These are phyloP conservation scores for Conopomorpha cramerella DNA, from an alignment of 1,140 invertebrate species.

Conservation along the genomic window DNA sequence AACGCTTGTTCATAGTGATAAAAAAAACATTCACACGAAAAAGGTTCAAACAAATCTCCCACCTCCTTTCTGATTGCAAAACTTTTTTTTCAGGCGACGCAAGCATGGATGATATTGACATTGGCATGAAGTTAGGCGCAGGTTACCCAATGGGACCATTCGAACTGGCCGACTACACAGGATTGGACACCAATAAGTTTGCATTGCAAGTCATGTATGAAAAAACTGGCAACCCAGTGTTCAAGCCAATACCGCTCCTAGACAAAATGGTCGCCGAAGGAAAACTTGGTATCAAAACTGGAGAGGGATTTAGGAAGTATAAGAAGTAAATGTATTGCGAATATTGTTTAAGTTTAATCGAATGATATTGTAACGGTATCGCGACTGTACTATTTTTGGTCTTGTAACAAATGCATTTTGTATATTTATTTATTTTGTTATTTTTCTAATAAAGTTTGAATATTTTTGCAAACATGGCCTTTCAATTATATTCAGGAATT, in stretches of 20 bases:
- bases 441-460: too few relatives aligned
- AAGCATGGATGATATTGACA: constrained; percentile 74
- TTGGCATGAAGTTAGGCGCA: constrained; percentile 86
- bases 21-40: neutral
- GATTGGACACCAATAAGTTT: constrained; percentile 71
- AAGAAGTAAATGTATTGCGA: constrained; percentile 51
- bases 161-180: constrained; percentile 80
- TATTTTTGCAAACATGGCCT: too few relatives aligned
- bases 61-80: neutral
- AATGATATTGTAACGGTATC: neutral
- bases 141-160: constrained; percentile 87
- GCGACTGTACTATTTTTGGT: constrained; percentile 1
- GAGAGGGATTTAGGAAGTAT: constrained; percentile 87
- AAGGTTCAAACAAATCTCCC: neutral
- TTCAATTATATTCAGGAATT: too few relatives aligned
- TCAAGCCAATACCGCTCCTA: constrained; percentile 67
- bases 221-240: constrained; percentile 75
- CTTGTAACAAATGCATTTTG: constrained; percentile 2
- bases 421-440: neutral
- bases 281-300: constrained; percentile 80
- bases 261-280: constrained; percentile 77
- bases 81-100: constrained; percentile 63
- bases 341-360: neutral
- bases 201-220: constrained; percentile 73
- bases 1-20: too few relatives aligned